Evolutionary conservation across 64 coral and sea anemone genomes (phyloP).

Genomic region (Astreopora myriophthalma): DNA sequence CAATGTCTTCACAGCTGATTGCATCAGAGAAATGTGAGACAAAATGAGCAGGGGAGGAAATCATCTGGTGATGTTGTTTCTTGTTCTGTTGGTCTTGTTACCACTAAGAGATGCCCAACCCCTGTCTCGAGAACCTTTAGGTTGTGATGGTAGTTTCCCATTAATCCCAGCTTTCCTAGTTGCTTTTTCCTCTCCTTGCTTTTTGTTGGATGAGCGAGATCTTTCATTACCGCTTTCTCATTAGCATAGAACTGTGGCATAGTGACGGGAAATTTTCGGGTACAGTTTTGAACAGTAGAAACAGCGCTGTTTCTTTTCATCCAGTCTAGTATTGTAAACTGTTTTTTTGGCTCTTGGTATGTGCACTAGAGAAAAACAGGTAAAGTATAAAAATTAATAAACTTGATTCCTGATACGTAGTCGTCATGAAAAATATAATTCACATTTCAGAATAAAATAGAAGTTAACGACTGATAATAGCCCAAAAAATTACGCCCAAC

Average conservation of each 20-base stretch:
- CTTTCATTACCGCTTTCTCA: constrained; percentile 15
- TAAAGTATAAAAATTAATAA: too few species aligned
- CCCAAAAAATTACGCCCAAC: too few species aligned
- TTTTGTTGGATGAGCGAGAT: neutral
- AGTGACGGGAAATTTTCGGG: constrained; percentile 32
- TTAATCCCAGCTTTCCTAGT: constrained; percentile 20
- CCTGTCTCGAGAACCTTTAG: neutral
- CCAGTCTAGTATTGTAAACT: neutral
- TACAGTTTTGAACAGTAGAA: constrained; percentile 6
- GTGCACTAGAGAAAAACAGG: too few species aligned
- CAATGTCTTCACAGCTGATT: constrained; percentile 32
- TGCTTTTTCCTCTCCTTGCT: constrained; percentile 9
- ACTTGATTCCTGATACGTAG: too few species aligned
- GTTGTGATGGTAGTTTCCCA: constrained; percentile 57
- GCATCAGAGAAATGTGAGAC: neutral
- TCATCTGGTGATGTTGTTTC: neutral
- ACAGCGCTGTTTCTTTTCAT: constrained; percentile 26
- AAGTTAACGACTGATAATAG: too few species aligned
- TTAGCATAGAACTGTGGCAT: neutral
- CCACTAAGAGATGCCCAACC: constrained; percentile 35
- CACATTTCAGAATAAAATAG: too few species aligned
- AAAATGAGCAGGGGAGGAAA: constrained; percentile 4
- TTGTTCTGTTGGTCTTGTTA: neutral
- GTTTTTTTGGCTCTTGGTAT: neutral
- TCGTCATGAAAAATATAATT: too few species aligned